phyloP scores from a whole-genome alignment of 1,140 invertebrate genomes.

The Sycophaga agraensis region DNA sequence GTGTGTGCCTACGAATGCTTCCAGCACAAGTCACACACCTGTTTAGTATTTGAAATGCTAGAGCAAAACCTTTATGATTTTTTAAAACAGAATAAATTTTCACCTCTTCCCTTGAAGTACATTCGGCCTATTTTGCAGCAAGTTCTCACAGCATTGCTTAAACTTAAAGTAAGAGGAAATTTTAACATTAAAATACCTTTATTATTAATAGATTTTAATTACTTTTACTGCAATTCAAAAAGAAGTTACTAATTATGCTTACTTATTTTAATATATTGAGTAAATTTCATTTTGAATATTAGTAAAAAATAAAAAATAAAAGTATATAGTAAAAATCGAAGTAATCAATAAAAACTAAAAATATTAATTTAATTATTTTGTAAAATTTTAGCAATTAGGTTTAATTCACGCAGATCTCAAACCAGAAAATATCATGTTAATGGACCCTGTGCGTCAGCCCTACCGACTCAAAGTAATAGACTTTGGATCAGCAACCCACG shows the following conservation, averaged over 20 bases:
- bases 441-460: slow-evolving; percentile 95
- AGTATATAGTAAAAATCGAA: too few species aligned
- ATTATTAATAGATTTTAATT: not conserved
- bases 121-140: slow-evolving; percentile 99
- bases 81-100: slow-evolving; percentile 99
- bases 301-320: not conserved
- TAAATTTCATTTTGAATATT: too few species aligned
- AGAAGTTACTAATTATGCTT: too few species aligned
- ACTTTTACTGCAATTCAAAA: too few species aligned
- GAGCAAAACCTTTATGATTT: slow-evolving; percentile 99
- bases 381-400: slow-evolving; percentile 81
- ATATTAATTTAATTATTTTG: not conserved
- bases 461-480: slow-evolving; percentile 99
- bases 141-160: slow-evolving; percentile 95
- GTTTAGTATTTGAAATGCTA: slow-evolving; percentile 99
- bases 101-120: slow-evolving; percentile 94
- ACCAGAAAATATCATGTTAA: slow-evolving; percentile 99
- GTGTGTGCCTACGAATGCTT: slow-evolving; percentile 99
- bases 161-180: slow-evolving; percentile 74
- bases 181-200: not conserved
- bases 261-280: too few species aligned
- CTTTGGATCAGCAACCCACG: slow-evolving; percentile 98
- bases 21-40: slow-evolving; percentile 99
- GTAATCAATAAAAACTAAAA: not conserved
- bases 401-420: slow-evolving; percentile 99